Evolutionary conservation across 2,888 invertebrate genomes (phyloP), one percentile per base, ranked within the genome.

Genomic region (Axea sp.): DNA sequence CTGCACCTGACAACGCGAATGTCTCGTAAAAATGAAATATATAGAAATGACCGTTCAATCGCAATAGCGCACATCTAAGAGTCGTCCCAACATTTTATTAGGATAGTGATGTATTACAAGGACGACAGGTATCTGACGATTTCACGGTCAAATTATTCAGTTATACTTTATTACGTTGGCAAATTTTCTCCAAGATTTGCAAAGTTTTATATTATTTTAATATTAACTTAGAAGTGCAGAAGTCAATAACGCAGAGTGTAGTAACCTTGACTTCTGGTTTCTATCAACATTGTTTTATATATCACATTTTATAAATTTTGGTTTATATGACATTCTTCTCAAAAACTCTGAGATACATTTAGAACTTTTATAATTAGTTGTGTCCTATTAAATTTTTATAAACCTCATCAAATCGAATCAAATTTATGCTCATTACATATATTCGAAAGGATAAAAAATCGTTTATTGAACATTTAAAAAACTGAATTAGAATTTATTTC

Each of bases 1-100:
- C 60, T 60, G 60, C 33, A 11, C 8, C 31, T 62, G 69, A 53
- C 62, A 60, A 47, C 26, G 26, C 31, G 15, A 15, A 47, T 12
- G 4, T 64, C 49, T 57, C 41, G 37, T 55, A 72, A 72, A 72
- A 64, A 72, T 43, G 35, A 41, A 49, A 49, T 41, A 41, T 49
- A 31, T 33, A 31, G 22, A 57, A 49, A 57, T 39, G 60, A 53
- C 35, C 12, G 49, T 41, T 41, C n/a, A n/a, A n/a, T n/a, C n/a
- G n/a, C n/a, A n/a, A n/a, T n/a, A n/a, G n/a, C n/a, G n/a, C n/a
- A n/a, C n/a, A n/a, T n/a, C n/a, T n/a, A n/a, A n/a, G n/a, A 49
- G 33, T 11, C 1, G 24, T 35, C 24, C 12, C 11, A 14, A 26
- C 33, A n/a, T 30, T 57, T 57, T 57, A 57, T 39, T 67, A 24